Conservation (phyloP, 1,140 invertebrate species). For the Cotesia chilonis region DNA sequence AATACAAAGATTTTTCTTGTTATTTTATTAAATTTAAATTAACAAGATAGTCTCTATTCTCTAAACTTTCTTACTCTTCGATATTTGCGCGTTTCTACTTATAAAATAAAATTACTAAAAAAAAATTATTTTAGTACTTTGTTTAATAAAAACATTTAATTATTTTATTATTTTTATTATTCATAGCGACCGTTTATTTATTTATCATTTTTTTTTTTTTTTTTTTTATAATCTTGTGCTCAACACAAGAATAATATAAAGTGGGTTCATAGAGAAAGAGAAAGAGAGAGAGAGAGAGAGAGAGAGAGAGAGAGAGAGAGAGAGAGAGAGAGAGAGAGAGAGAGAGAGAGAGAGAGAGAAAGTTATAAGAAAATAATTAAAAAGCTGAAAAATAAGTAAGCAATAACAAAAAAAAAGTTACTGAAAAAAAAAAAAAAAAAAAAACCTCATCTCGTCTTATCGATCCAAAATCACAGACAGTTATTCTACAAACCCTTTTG, state of each 20-base stretch:
- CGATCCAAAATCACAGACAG: constrained; percentile 59
- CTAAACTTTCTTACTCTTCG: neutral
- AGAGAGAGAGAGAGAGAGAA: neutral
- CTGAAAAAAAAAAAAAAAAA: constrained; percentile 37
- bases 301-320: neutral
- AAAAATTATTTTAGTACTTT: neutral
- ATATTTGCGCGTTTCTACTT: constrained; percentile 3
- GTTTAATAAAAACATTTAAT: constrained; percentile 15
- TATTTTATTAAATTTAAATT: neutral
- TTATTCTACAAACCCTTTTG: constrained; percentile 43
- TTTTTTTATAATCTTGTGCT: constrained; percentile 39
- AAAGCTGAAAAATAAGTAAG: constrained; percentile 37
- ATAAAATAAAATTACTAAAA: neutral
- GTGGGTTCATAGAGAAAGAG: constrained; percentile 23
- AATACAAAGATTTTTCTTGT: constrained; percentile 11
- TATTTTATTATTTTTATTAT: constrained; percentile 23
- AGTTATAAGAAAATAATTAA: constrained; percentile 12
- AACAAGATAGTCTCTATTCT: constrained; percentile 11
- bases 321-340: constrained; percentile 5
- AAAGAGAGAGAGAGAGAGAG: neutral
- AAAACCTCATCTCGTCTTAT: constrained; percentile 40
- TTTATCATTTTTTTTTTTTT: constrained; percentile 30
- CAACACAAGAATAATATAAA: constrained; percentile 30
- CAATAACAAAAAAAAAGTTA: constrained; percentile 28
- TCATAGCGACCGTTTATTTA: constrained; percentile 21